phyloP scores from a whole-genome alignment of 2,797 vertebrate genomes.

The Sebastes elongatus region DNA sequence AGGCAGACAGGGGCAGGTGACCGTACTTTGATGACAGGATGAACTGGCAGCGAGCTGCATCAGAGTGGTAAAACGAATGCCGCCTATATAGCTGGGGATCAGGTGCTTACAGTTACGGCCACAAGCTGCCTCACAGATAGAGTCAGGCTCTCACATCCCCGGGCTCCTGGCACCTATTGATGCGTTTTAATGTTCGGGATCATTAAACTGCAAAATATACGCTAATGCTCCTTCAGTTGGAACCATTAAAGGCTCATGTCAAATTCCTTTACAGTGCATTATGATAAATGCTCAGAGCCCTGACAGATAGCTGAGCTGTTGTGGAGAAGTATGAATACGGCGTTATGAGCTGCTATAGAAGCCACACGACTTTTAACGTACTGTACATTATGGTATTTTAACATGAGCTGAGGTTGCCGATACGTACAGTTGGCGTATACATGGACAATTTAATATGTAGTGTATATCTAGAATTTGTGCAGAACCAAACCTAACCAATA shows the following conservation, averaged over 20 bases:
- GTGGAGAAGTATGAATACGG: background rate
- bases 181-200: slow-evolving; percentile 34
- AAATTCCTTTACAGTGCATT: slow-evolving; percentile 32
- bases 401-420: background rate
- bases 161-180: slow-evolving; percentile 24
- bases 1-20: slow-evolving; percentile 63
- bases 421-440: background rate
- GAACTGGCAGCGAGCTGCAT: slow-evolving; percentile 43
- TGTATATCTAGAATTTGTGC: background rate
- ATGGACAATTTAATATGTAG: background rate
- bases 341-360: background rate
- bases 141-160: slow-evolving; percentile 14
- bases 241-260: slow-evolving; percentile 40
- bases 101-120: slow-evolving; percentile 38
- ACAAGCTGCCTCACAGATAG: slow-evolving; percentile 15
- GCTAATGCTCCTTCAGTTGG: slow-evolving; percentile 31
- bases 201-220: slow-evolving; percentile 41
- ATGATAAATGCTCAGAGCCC: slow-evolving; percentile 16
- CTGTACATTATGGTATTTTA: background rate
- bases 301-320: slow-evolving; percentile 1
- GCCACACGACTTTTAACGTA: background rate
- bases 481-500: background rate
- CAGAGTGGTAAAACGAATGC: slow-evolving; percentile 23
- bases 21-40: slow-evolving; percentile 50
- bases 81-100: slow-evolving; percentile 29